Evolutionary conservation across 1,140 invertebrate genomes (phyloP).

Genomic region (Bombus cullumanus): DNA sequence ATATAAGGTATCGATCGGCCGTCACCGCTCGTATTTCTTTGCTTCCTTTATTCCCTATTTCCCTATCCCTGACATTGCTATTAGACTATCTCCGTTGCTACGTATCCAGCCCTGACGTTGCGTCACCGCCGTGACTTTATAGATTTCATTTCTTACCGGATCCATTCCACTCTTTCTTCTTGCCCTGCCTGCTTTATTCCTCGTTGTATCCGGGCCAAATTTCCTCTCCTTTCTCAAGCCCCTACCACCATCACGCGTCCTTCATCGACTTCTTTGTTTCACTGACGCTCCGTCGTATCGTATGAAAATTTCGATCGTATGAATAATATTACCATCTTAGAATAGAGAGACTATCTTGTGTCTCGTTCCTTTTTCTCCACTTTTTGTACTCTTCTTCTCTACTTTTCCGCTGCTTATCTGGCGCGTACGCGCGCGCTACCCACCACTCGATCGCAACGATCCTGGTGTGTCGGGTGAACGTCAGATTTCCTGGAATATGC

Average conservation of each 20-base stretch:
- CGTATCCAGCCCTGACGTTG: constrained; percentile 19
- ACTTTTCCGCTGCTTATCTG: not conserved
- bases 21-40: constrained; percentile 50
- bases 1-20: constrained; percentile 49
- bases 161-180: not conserved
- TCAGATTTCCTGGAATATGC: not conserved
- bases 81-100: constrained; percentile 34
- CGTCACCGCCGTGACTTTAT: constrained; percentile 29
- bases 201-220: constrained; percentile 15
- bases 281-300: not conserved
- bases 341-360: not conserved
- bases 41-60: constrained; percentile 34
- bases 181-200: not conserved
- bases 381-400: not conserved
- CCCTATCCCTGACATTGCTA: constrained; percentile 45
- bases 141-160: constrained; percentile 46
- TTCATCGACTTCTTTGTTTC: constrained; percentile 21
- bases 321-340: constrained; percentile 29
- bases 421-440: not conserved
- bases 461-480: not conserved
- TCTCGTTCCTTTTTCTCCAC: not conserved
- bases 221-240: not conserved
- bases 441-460: not conserved
- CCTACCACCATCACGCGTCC: not conserved
- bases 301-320: constrained; percentile 34